A percentile compares a stretch with the other conserved stretches of the same genome.
Conservation (phyloP, 2,113 vertebrate genomes). For the Bubalus kerabau region DNA sequence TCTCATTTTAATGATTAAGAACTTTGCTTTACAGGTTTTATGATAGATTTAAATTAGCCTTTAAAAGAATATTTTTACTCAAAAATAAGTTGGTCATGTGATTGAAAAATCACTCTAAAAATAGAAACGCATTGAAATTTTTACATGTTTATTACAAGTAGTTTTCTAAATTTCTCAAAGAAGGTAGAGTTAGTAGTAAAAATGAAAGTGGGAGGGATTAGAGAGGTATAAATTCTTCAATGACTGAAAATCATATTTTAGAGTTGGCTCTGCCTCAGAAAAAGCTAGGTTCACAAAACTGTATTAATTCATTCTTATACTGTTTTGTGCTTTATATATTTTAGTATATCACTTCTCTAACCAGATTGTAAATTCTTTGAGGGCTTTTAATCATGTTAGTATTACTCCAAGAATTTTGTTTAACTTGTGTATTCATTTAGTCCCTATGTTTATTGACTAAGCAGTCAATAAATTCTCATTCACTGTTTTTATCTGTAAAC, state of each 20-base stretch:
- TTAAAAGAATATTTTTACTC: background rate
- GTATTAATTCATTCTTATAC: background rate
- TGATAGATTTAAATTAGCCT: background rate
- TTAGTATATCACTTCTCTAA: background rate
- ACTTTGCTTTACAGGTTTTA: slow-evolving; percentile 34
- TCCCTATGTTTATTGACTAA: slow-evolving; percentile 8
- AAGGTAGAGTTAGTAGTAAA: background rate
- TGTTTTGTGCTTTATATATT: background rate
- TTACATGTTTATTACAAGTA: background rate
- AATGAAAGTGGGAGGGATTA: background rate
- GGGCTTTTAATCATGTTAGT: background rate
- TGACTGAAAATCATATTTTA: background rate
- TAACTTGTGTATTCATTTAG: slow-evolving; percentile 24
- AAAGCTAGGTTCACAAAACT: background rate
- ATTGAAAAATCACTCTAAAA: slow-evolving; percentile 26
- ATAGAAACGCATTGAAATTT: background rate
- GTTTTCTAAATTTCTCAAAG: background rate
- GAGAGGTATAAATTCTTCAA: background rate
- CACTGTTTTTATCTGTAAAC: background rate
- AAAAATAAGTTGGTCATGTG: background rate
- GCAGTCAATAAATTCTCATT: slow-evolving; percentile 10
- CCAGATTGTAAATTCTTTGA: background rate
- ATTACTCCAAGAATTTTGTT: slow-evolving; percentile 21
- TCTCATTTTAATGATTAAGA: slow-evolving; percentile 21
- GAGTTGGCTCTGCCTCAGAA: background rate